phyloP scores from a whole-genome alignment of 2,797 vertebrate species.

The Myotis pilosus region DNA sequence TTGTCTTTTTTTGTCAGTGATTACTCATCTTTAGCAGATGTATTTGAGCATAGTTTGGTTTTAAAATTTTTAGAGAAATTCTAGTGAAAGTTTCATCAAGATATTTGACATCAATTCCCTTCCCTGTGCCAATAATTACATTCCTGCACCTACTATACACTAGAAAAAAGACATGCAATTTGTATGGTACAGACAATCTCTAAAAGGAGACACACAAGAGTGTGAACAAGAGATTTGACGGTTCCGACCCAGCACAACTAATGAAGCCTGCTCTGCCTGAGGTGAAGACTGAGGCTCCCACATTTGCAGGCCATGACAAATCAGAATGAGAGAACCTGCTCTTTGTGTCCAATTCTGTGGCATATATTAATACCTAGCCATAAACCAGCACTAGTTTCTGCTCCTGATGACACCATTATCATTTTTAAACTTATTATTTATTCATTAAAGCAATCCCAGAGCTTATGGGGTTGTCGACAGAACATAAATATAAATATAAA shows the following conservation, averaged over 20 bases:
- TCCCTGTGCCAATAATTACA: not conserved
- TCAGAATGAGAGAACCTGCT: not conserved
- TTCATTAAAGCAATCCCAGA: constrained; percentile 63
- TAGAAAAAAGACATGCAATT: not conserved
- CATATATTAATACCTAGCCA: constrained; percentile 48
- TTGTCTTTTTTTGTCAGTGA: not conserved
- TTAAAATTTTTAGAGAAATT: not conserved
- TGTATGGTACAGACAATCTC: not conserved
- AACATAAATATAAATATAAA: constrained; percentile 68
- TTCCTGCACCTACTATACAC: not conserved
- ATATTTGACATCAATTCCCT: not conserved
- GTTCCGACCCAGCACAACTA: not conserved
- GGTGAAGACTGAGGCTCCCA: not conserved
- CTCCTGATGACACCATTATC: constrained; percentile 60
- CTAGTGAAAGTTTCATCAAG: constrained; percentile 9
- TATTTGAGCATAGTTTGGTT: not conserved
- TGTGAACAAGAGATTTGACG: not conserved
- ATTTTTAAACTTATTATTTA: constrained; percentile 71
- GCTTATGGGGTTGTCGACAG: constrained; percentile 51
- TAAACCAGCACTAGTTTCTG: constrained; percentile 44
- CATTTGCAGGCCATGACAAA: not conserved
- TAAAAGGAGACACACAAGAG: not conserved
- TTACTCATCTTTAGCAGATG: not conserved
- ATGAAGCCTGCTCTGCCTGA: not conserved
- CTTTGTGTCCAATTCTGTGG: constrained; percentile 52